These are phyloP conservation scores for Synaphobranchus kaupii DNA, from an alignment of 2,797 vertebrate genomes.

Conservation along the genomic window DNA sequence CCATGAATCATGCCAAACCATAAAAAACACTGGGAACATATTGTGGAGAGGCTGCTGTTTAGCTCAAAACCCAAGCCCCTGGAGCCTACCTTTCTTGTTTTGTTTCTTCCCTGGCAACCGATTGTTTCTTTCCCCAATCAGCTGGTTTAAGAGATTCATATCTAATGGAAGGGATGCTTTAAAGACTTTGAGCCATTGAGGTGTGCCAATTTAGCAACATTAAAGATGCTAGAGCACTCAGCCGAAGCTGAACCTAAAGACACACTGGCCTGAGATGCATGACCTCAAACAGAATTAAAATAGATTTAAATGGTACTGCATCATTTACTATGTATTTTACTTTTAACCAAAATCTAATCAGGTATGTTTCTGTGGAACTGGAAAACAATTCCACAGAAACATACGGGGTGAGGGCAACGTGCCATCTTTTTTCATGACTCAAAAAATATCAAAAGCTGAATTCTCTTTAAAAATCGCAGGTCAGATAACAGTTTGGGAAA, in stretches of 20 bases:
- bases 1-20: background rate
- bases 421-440: background rate
- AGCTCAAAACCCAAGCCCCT: background rate
- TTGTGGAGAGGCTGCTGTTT: background rate
- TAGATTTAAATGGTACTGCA: background rate
- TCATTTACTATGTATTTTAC: background rate
- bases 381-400: background rate
- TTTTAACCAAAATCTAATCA: background rate
- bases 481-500: conserved; percentile 27
- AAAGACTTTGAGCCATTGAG: background rate
- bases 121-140: background rate
- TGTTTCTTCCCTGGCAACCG: background rate
- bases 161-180: background rate
- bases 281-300: background rate
- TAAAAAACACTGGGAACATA: background rate
- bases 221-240: background rate
- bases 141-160: background rate
- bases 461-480: background rate
- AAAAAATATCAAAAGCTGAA: background rate
- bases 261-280: background rate
- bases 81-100: background rate
- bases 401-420: background rate
- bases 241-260: background rate
- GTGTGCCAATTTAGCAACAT: background rate
- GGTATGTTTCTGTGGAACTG: background rate